Conservation (phyloP, 2,797 vertebrate species). For the Miichthys miiuy region DNA sequence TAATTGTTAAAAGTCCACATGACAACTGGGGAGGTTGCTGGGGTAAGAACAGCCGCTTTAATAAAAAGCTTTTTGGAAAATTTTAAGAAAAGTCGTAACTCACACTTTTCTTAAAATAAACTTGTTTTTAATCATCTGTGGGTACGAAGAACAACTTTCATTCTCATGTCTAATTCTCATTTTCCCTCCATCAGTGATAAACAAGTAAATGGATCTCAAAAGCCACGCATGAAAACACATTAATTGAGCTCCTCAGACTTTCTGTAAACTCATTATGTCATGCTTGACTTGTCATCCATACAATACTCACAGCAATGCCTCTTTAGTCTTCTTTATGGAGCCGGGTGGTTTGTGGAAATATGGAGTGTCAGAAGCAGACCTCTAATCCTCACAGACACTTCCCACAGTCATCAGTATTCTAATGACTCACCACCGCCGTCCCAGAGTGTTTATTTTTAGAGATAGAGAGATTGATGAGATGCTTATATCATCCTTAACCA, state of each 20-base stretch:
- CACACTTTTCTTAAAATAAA: conserved; percentile 35
- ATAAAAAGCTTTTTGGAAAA: conserved; percentile 11
- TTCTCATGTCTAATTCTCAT: conserved; percentile 68
- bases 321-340: conserved; percentile 70
- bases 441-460: conserved; percentile 87
- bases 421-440: conserved; percentile 83
- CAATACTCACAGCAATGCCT: conserved; percentile 64
- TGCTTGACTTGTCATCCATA: conserved; percentile 79
- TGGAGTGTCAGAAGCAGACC: conserved; percentile 75
- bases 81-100: conserved; percentile 27
- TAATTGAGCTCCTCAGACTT: conserved; percentile 77
- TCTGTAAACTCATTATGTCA: conserved; percentile 78
- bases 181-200: conserved; percentile 71
- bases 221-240: conserved; percentile 68
- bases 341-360: conserved; percentile 73
- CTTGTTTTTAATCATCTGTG: conserved; percentile 48
- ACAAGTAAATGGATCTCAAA: conserved; percentile 73
- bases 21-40: conserved; percentile 5
- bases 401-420: conserved; percentile 86
- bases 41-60: conserved; percentile 6
- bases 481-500: conserved; percentile 88
- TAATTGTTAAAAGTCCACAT: conserved; percentile 40
- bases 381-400: conserved; percentile 80
- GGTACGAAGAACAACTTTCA: conserved; percentile 55
- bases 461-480: conserved; percentile 88